A percentile compares a stretch with the other conserved stretches of the same genome.
phyloP scores from a whole-genome alignment of 2,113 vertebrate species.

The Nyctibius bracteatus region DNA sequence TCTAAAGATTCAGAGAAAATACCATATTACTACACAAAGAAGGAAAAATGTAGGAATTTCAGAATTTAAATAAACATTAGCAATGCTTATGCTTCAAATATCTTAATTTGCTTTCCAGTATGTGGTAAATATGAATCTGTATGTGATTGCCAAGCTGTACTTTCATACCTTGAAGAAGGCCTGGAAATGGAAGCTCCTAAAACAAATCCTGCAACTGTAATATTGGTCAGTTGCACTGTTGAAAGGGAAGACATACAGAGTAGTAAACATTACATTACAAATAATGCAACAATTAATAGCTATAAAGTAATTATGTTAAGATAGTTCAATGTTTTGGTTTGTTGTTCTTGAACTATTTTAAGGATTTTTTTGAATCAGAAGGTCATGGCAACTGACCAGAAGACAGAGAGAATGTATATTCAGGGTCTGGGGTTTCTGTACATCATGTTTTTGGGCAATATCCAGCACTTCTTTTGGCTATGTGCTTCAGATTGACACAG shows the following conservation, averaged over 20 bases:
- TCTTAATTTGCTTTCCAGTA: background rate
- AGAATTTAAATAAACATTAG: background rate
- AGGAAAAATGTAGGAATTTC: background rate
- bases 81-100: background rate
- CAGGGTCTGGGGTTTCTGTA: background rate
- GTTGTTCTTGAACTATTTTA: background rate
- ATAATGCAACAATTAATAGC: background rate
- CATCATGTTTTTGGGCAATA: background rate
- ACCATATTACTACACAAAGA: background rate
- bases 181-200: background rate
- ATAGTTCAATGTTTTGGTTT: background rate
- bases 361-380: background rate
- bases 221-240: accelerated
- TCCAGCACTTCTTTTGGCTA: background rate
- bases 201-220: background rate
- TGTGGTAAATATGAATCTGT: background rate
- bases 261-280: background rate
- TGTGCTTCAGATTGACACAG: background rate
- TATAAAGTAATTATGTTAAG: background rate
- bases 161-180: background rate
- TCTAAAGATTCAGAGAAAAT: background rate
- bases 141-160: background rate
- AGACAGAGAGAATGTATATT: background rate
- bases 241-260: background rate
- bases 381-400: background rate